Evolutionary conservation across 2,888 invertebrate genomes (phyloP).

Genomic region (Eupithecia dodoneata): DNA sequence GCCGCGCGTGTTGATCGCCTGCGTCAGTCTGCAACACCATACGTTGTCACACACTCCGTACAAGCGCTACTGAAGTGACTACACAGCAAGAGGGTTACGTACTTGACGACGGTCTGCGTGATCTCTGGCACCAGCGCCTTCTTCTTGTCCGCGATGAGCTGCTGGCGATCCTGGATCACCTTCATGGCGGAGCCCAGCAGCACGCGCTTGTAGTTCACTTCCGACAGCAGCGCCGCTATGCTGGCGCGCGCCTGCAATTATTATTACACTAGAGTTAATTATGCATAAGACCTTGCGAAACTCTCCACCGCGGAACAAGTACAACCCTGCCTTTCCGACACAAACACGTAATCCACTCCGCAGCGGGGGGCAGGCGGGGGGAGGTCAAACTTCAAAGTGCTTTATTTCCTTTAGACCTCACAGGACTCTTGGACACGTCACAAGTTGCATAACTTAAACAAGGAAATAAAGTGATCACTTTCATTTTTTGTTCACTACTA

Average conservation of each 20-base stretch:
- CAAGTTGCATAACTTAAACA: too few relatives aligned
- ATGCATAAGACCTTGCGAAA: neutral
- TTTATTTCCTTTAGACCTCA: too few relatives aligned
- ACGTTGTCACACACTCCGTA: neutral
- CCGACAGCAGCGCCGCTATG: slow-evolving; percentile 74
- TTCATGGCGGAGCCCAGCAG: slow-evolving; percentile 90
- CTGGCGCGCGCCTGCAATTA: slow-evolving; percentile 71
- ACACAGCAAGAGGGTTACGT: slow-evolving; percentile 57
- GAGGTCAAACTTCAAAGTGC: too few relatives aligned
- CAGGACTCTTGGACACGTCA: too few relatives aligned
- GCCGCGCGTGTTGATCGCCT: slow-evolving; percentile 92
- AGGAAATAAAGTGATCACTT: too few relatives aligned
- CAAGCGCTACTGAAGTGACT: too few relatives aligned
- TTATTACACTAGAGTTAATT: neutral
- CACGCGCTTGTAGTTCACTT: slow-evolving; percentile 88
- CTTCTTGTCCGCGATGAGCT: slow-evolving; percentile 93
- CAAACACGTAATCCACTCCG: too few relatives aligned
- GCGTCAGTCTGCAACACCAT: slow-evolving; percentile 85
- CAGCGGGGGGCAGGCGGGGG: too few relatives aligned
- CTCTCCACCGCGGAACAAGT: too few relatives aligned
- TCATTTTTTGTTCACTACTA: too few relatives aligned
- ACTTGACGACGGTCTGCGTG: slow-evolving; percentile 93
- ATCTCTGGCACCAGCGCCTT: slow-evolving; percentile 93
- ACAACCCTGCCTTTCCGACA: too few relatives aligned
- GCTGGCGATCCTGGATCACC: slow-evolving; percentile 93